Evolutionary conservation across 1,140 invertebrate genomes (phyloP), one percentile per base, ranked within the genome.

Genomic region (Aphaenogaster rudis): DNA sequence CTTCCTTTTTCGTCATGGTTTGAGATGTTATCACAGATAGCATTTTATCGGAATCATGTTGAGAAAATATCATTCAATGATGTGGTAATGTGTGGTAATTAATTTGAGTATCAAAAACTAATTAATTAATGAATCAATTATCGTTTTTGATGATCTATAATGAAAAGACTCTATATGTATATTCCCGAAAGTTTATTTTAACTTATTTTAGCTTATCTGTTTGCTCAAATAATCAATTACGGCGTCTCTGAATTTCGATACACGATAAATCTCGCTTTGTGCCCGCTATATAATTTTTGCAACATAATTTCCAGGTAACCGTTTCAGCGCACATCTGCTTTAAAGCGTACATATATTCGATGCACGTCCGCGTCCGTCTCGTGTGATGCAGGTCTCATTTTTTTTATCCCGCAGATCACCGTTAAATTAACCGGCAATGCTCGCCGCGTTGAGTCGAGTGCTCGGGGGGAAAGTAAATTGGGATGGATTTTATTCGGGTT

Each of bases 371-470:
- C 45, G 9, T 54, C 2, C 36, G 21, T 59, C 52, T 76, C n/a
- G 13, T 36, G 39, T 42, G 28, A 54, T 39, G 48, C 74, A 48
- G 21, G 21, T 69, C 50, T 81, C 28, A 81, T 71, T 81, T 57
- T 81, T 36, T 17, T 52, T 45, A 81, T n/a, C 8, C 33, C 21
- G 6, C 42, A 15, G 42, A 64, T 79, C 42, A 48, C 15, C 48
- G 78, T 81, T 81, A 81, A 81, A 81, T 81, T 57, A 81, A 81
- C 50, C 21, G 15, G 36, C n/a, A 45, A 69, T n/a, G 64, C 21
- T 42, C 50, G 21, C 9, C 36, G 78, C 33, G 36, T 48, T 54
- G 39, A 42, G 42, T 8, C 15, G 61, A 64, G 36, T 28, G 50
- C 21, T 71, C 78, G 39, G 8, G 36, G 33, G 13, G 50, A 57